Conservation (phyloP, 2,888 invertebrate species). For the Heliconius charithonia region DNA sequence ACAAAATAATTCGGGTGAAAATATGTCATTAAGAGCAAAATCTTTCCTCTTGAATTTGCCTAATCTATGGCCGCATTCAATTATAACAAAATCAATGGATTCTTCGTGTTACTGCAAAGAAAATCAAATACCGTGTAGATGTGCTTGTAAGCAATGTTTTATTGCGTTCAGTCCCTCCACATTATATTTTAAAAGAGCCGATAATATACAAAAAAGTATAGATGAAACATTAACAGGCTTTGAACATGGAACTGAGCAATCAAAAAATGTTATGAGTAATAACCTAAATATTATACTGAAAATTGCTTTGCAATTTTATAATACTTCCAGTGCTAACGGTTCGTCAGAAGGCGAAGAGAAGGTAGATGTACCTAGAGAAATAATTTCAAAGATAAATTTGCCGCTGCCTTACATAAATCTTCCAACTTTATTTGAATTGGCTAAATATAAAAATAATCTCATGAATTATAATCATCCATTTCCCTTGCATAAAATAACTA, state of each 20-base stretch:
- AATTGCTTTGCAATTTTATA: conserved; percentile 72
- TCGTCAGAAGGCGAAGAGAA: conserved; percentile 50
- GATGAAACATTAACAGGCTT: conserved; percentile 7
- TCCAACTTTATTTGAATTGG: conserved; percentile 64
- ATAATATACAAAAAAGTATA: conserved; percentile 10
- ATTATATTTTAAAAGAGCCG: conserved; percentile 36
- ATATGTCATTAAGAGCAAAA: neutral
- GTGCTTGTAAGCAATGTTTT: conserved; percentile 68
- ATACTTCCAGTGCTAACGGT: conserved; percentile 54
- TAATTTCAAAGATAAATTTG: conserved; percentile 57
- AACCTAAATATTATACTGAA: conserved; percentile 70
- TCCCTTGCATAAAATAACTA: conserved; percentile 65
- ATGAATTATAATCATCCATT: conserved; percentile 56
- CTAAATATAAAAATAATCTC: conserved; percentile 58
- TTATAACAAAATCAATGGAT: conserved; percentile 52
- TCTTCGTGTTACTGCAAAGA: conserved; percentile 66
- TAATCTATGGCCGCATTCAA: conserved; percentile 46
- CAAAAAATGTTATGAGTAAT: conserved; percentile 54
- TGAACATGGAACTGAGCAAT: conserved; percentile 10
- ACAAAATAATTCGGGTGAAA: conserved; percentile 4
- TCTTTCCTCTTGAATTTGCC: conserved; percentile 16
- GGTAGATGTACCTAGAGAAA: conserved; percentile 58
- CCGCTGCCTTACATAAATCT: conserved; percentile 66
- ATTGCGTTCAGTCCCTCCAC: conserved; percentile 51
- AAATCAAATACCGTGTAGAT: conserved; percentile 63